Percentiles rank a stretch among this genome's conserved stretches.
phyloP scores from a whole-genome alignment of 1,140 invertebrate species.

The Heliconius eleuchia region DNA sequence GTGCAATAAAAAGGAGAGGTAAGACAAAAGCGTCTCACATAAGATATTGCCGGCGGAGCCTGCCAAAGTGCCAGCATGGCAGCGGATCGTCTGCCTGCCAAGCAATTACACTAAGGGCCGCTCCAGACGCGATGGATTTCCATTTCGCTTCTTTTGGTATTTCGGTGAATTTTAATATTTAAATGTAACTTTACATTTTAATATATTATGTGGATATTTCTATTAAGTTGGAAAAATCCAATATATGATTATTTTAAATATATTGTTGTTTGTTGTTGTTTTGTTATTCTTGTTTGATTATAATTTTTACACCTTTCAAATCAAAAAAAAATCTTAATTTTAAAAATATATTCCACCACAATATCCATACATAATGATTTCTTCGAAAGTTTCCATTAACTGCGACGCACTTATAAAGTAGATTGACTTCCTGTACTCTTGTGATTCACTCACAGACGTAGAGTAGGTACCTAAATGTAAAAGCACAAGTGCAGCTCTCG shows the following conservation, averaged over 20 bases:
- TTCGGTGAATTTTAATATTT: not conserved
- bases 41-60: conserved; percentile 35
- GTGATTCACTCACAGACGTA: conserved; percentile 23
- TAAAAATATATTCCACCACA: too few species aligned
- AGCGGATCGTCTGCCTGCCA: conserved; percentile 30
- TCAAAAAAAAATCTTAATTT: too few species aligned
- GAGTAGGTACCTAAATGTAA: not conserved
- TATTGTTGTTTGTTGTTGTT: too few species aligned
- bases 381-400: conserved; percentile 20
- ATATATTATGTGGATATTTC: not conserved
- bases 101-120: conserved; percentile 37
- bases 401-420: conserved; percentile 18
- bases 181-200: not conserved
- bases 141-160: conserved; percentile 11
- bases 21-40: conserved; percentile 37
- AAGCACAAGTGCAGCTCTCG: conserved; percentile 19
- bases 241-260: too few species aligned
- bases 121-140: conserved; percentile 26
- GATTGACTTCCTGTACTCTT: conserved; percentile 25
- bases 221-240: not conserved
- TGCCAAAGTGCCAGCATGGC: conserved; percentile 32
- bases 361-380: not conserved
- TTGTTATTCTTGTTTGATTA: too few species aligned
- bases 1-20: conserved; percentile 27
- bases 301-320: too few species aligned